Percentiles rank a stretch among this genome's conserved stretches.
These are phyloP conservation scores for Microtus oregoni DNA, from an alignment of 2,113 vertebrate species.

Conservation along the genomic window DNA sequence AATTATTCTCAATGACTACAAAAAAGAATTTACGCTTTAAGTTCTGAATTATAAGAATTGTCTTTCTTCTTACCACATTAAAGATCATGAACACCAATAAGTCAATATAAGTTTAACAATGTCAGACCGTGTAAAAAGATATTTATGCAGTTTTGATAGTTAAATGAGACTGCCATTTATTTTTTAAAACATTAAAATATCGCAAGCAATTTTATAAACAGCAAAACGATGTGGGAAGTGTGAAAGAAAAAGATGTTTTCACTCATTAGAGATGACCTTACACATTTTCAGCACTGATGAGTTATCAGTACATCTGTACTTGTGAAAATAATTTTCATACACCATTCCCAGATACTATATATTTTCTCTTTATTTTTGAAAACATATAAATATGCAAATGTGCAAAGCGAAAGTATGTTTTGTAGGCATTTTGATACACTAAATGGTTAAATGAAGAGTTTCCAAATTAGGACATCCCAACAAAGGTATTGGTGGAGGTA, in stretches of 20 bases:
- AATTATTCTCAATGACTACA: not conserved
- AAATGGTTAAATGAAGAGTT: constrained; percentile 37
- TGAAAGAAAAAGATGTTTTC: constrained; percentile 78
- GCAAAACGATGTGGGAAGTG: constrained; percentile 75
- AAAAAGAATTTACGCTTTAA: not conserved
- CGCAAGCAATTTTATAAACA: constrained; percentile 65
- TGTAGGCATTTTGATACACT: not conserved
- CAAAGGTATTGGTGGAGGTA: not conserved
- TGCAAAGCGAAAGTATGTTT: constrained; percentile 6
- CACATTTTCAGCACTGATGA: constrained; percentile 53
- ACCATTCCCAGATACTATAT: constrained; percentile 59
- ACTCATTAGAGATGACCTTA: constrained; percentile 76
- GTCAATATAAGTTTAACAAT: not conserved
- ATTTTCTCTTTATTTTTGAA: constrained; percentile 68
- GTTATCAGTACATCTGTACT: constrained; percentile 79
- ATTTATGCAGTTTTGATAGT: constrained; percentile 42
- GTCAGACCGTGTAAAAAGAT: not conserved
- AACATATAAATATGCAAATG: constrained; percentile 64
- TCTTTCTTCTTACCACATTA: not conserved
- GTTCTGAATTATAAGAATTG: not conserved
- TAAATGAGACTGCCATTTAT: not conserved
- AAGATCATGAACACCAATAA: not conserved
- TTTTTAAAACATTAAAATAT: constrained; percentile 45
- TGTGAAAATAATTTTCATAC: constrained; percentile 66
- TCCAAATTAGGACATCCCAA: not conserved